Evolutionary conservation across 2,888 invertebrate genomes (phyloP).

Genomic region (Odontocerum albicorne): DNA sequence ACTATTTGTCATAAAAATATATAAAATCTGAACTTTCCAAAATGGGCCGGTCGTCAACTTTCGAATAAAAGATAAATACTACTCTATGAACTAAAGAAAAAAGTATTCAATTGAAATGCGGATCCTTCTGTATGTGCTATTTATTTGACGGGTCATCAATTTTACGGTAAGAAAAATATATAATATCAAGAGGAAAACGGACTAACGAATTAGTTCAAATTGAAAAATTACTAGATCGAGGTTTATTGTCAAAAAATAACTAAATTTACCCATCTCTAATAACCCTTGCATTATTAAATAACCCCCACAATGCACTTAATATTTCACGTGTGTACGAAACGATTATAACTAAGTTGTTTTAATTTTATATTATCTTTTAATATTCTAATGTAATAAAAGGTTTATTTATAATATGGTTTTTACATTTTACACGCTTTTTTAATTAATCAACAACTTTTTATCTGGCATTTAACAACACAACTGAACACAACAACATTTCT

Average conservation of each 20-base stretch:
- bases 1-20: slow-evolving; percentile 1
- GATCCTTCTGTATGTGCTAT: too few relatives aligned
- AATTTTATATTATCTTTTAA: slow-evolving; percentile 5
- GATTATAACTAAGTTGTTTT: not conserved
- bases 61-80: slow-evolving; percentile 5
- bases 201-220: too few relatives aligned
- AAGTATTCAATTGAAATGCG: too few relatives aligned
- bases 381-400: not conserved
- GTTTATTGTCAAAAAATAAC: too few relatives aligned
- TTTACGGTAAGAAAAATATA: not conserved
- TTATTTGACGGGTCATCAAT: too few relatives aligned
- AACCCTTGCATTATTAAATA: slow-evolving; percentile 12
- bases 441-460: slow-evolving; percentile 24
- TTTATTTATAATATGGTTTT: slow-evolving; percentile 13
- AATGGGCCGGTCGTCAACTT: too few relatives aligned
- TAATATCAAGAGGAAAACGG: not conserved
- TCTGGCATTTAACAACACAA: slow-evolving; percentile 21
- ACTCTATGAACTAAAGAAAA: too few relatives aligned
- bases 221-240: too few relatives aligned
- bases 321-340: slow-evolving; percentile 6
- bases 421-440: slow-evolving; percentile 13
- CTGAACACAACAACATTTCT: slow-evolving; percentile 23
- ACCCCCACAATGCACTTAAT: slow-evolving; percentile 13
- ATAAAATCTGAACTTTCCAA: slow-evolving; percentile 9
- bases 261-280: slow-evolving; percentile 5